A percentile compares a stretch with the other conserved stretches of the same genome.
phyloP scores from a whole-genome alignment of 2,888 invertebrate genomes.

The Andrena hattorfiana region DNA sequence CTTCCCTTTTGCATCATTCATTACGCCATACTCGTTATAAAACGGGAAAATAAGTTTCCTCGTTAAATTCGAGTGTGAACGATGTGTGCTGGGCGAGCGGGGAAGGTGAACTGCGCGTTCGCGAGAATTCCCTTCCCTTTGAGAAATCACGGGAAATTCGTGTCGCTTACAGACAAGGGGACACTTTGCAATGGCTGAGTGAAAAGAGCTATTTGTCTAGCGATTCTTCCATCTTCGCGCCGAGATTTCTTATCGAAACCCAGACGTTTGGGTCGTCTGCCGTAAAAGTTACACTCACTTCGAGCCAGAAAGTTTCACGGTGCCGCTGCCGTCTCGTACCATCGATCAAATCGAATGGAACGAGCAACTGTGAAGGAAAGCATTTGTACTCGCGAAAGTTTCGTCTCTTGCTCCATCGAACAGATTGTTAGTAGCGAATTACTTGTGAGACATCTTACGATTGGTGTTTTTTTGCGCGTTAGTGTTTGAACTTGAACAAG shows the following conservation, averaged over 20 bases:
- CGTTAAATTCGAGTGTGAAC: no score
- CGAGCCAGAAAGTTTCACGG: neutral
- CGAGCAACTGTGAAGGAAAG: neutral
- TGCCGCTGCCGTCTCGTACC: neutral
- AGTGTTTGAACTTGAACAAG: no score
- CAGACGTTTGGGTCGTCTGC: neutral
- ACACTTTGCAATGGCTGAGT: constrained; percentile 2
- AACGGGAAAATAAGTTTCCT: no score
- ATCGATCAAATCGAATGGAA: constrained; percentile 5
- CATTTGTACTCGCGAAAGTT: neutral
- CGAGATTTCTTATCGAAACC: constrained; percentile 33
- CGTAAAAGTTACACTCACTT: neutral
- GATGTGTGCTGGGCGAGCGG: no score
- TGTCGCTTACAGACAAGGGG: neutral
- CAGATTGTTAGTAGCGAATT: neutral
- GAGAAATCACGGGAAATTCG: neutral
- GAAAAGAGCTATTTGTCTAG: constrained; percentile 25
- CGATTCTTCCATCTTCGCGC: constrained; percentile 2
- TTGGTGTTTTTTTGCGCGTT: no score
- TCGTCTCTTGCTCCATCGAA: neutral
- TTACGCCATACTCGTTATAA: no score
- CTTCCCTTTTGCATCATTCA: no score
- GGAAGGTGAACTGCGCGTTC: no score
- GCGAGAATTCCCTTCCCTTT: neutral
- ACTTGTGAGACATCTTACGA: no score